A percentile compares a stretch with the other conserved stretches of the same genome.
Evolutionary conservation across 2,113 vertebrate species (phyloP).

Genomic region (Pluvianellus socialis): DNA sequence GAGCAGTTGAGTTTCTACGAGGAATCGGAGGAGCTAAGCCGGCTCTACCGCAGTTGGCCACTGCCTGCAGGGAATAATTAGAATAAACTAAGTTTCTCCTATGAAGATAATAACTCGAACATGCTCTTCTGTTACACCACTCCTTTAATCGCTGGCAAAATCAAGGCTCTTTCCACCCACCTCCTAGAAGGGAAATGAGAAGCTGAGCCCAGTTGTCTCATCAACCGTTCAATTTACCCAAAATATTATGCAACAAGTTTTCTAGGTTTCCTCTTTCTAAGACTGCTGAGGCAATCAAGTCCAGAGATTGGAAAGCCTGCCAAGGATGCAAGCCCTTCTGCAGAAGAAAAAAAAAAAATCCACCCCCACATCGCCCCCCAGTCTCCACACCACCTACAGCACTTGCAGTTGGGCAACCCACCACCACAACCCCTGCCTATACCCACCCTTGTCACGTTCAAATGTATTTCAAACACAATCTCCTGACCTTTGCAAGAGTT

Average conservation of each 20-base stretch:
- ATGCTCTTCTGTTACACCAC: neutral
- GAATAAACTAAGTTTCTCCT: neutral
- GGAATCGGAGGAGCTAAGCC: neutral
- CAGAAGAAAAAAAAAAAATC: neutral
- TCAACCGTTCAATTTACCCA: neutral
- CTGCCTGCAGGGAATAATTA: neutral
- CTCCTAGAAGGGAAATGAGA: neutral
- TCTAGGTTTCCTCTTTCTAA: conserved; percentile 61
- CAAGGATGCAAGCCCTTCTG: neutral
- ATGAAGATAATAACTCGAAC: neutral
- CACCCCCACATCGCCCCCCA: neutral
- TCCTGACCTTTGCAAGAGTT: neutral
- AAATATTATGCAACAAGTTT: conserved; percentile 20
- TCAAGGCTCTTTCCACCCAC: neutral
- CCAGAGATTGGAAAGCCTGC: neutral
- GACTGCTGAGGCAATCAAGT: neutral
- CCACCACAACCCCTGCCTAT: neutral
- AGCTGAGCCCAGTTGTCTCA: neutral
- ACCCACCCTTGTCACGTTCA: neutral
- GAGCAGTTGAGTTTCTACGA: neutral
- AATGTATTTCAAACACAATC: neutral
- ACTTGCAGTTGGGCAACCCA: neutral
- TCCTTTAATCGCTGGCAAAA: conserved; percentile 8
- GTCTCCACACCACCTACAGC: neutral
- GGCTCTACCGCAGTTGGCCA: neutral